These are phyloP conservation scores for Alcedo quadribrachys DNA, from an alignment of 2,797 vertebrate species.

Conservation along the genomic window DNA sequence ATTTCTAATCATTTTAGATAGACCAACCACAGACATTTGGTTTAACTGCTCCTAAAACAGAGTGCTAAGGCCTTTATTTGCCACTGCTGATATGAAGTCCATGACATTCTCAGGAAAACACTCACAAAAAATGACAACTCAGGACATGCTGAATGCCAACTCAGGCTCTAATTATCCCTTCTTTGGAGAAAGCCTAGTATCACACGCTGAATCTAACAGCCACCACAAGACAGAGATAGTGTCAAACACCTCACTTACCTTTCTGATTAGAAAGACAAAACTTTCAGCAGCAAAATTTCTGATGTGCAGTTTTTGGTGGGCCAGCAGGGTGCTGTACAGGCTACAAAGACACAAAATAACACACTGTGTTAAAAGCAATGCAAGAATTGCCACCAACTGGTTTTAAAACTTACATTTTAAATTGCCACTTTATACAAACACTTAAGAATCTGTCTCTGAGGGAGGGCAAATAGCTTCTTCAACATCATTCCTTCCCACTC, in stretches of 20 bases:
- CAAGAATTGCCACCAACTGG: background rate
- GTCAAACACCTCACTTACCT: conserved; percentile 79
- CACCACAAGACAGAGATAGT: background rate
- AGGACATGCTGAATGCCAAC: background rate
- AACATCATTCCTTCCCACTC: background rate
- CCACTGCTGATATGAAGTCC: background rate
- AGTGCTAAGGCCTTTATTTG: background rate
- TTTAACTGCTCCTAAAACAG: background rate
- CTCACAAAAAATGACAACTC: background rate
- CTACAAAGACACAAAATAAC: conserved; percentile 75
- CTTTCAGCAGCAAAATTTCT: conserved; percentile 97
- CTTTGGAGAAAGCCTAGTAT: background rate
- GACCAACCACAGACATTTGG: background rate
- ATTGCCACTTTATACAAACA: background rate
- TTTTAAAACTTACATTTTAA: background rate
- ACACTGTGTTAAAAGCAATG: background rate
- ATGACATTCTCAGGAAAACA: background rate
- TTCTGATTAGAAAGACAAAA: conserved; percentile 97
- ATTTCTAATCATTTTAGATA: background rate
- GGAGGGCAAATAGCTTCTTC: background rate
- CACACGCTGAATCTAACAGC: background rate
- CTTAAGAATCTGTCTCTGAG: background rate
- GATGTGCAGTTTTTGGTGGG: conserved; percentile 94
- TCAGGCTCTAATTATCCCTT: background rate
- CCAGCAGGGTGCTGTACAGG: conserved; percentile 92